Evolutionary conservation across 2,888 invertebrate genomes (phyloP).

Genomic region (Drosophila monieri): DNA sequence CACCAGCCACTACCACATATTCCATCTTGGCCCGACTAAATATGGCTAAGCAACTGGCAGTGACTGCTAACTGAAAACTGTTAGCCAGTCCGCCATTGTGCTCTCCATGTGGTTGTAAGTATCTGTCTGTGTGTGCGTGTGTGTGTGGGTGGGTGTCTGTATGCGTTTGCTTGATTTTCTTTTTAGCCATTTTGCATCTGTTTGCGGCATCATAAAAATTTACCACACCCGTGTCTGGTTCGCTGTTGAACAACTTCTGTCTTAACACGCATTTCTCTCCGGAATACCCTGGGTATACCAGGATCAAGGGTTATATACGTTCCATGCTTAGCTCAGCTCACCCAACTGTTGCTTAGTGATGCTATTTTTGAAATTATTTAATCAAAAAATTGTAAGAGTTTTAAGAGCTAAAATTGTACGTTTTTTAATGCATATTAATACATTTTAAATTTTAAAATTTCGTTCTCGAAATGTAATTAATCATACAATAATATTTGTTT

Average conservation of each 20-base stretch:
- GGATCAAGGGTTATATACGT: neutral
- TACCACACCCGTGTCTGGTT: conserved; percentile 73
- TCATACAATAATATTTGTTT: too few species aligned
- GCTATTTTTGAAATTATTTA: neutral
- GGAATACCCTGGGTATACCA: neutral
- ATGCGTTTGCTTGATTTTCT: conserved; percentile 44
- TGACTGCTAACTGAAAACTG: conserved; percentile 61
- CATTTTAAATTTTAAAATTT: too few species aligned
- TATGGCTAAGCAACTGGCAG: conserved; percentile 62
- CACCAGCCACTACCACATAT: conserved; percentile 1
- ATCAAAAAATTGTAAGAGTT: neutral
- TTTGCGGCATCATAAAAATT: conserved; percentile 78
- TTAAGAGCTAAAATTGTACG: too few species aligned
- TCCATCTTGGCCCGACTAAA: conserved; percentile 37
- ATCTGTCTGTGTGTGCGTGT: neutral
- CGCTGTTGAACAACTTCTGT: conserved; percentile 69
- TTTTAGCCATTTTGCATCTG: conserved; percentile 75
- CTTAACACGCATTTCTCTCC: conserved; percentile 53
- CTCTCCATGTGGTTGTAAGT: conserved; percentile 23
- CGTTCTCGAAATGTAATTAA: too few species aligned
- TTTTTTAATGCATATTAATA: too few species aligned
- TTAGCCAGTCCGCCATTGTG: conserved; percentile 69
- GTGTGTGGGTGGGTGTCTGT: conserved; percentile 15
- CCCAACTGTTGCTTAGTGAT: neutral
- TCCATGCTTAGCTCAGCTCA: neutral